Evolutionary conservation across 2,888 invertebrate genomes (phyloP).

Genomic region (Agonopterix heracliana): DNA sequence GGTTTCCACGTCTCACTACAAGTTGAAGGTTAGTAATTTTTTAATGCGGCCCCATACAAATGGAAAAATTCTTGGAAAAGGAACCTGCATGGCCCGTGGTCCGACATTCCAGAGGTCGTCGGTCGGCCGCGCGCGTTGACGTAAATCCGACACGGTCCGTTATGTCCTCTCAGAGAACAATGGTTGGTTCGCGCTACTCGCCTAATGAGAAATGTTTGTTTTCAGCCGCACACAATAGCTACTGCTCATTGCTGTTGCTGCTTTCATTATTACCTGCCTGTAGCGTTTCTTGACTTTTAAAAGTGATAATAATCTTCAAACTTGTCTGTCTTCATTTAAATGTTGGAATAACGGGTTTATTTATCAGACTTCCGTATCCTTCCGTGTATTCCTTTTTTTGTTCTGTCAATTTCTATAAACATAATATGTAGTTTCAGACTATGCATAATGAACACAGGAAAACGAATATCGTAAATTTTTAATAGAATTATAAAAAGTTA

Average conservation of each 20-base stretch:
- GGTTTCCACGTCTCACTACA: too few relatives aligned
- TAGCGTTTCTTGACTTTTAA: slow-evolving; percentile 34
- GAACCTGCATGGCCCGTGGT: background rate
- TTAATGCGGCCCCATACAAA: too few relatives aligned
- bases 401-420: background rate
- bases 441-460: background rate
- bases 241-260: slow-evolving; percentile 52
- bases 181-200: slow-evolving; percentile 61
- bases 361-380: slow-evolving; percentile 6
- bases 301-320: slow-evolving; percentile 38
- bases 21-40: too few relatives aligned
- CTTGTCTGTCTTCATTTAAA: background rate
- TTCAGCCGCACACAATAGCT: slow-evolving; percentile 61
- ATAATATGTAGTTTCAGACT: background rate
- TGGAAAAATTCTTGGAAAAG: background rate
- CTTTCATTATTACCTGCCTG: slow-evolving; percentile 54
- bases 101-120: slow-evolving; percentile 38
- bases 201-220: slow-evolving; percentile 74
- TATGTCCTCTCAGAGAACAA: slow-evolving; percentile 68
- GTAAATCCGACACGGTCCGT: slow-evolving; percentile 69
- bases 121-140: slow-evolving; percentile 46
- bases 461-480: background rate
- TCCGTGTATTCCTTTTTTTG: background rate
- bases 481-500: slow-evolving; percentile 1
- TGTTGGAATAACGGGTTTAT: background rate